A percentile compares a stretch with the other conserved stretches of the same genome.
These are phyloP conservation scores for Pangasius mekongensis DNA, from an alignment of 2,797 vertebrate genomes.

Conservation along the genomic window DNA sequence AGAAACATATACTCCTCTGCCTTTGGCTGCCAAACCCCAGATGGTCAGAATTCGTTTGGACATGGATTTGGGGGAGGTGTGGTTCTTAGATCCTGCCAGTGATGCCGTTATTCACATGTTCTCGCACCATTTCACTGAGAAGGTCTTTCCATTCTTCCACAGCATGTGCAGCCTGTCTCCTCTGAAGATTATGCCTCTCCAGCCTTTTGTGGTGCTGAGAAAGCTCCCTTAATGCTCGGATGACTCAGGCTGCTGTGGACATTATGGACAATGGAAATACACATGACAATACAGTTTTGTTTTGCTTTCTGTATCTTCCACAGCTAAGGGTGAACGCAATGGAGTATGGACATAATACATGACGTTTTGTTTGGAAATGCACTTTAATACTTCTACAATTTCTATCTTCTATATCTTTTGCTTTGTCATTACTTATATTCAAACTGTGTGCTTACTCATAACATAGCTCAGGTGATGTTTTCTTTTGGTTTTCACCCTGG, in stretches of 20 bases:
- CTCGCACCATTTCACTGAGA: slow-evolving; percentile 26
- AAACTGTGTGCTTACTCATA: neutral
- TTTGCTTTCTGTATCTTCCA: neutral
- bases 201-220: slow-evolving; percentile 6
- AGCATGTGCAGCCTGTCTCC: slow-evolving; percentile 26
- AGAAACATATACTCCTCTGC: neutral
- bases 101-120: slow-evolving; percentile 18
- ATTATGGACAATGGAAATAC: neutral
- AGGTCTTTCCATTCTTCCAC: slow-evolving; percentile 53
- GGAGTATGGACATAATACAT: neutral
- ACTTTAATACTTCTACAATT: neutral
- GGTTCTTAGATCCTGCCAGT: slow-evolving; percentile 32
- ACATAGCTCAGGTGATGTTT: neutral
- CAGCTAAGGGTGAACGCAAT: neutral
- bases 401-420: neutral
- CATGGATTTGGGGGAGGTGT: slow-evolving; percentile 20
- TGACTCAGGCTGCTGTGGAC: neutral
- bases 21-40: slow-evolving; percentile 4
- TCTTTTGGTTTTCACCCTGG: neutral
- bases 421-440: neutral
- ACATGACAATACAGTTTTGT: neutral
- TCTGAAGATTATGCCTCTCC: slow-evolving; percentile 44
- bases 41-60: slow-evolving; percentile 35
- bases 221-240: neutral
- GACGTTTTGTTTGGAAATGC: neutral